Base-by-base conservation (phyloP, 2,888 invertebrate genomes). In the Diaperis boleti region DNA sequence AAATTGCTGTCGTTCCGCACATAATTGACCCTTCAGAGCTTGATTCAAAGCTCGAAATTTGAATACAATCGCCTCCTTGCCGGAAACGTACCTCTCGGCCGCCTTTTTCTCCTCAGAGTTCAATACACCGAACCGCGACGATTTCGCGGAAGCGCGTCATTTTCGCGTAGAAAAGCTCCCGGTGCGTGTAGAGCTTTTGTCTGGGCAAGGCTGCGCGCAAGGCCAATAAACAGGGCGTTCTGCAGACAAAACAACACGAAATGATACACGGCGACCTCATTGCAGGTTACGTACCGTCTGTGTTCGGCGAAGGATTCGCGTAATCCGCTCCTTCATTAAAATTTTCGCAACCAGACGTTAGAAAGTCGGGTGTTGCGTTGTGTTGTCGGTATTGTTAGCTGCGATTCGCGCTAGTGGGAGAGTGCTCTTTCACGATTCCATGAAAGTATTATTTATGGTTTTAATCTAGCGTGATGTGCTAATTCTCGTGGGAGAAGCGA, bases 271-370 rank as follows among this genome's bases (percentile, higher is more conserved):
- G n/a, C 72, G 72, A 73, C 73, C 73, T 72, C 72, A 71, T 72
- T 73, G 69, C 72, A 72, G 72, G 72, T 73, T 73, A 71, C 68
- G 69, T 65, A 72, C 70, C 71, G 73, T 73, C 71, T 73, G 71
- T 10, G 45, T 29, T 14, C 14, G 26, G 3, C 15, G 45, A 49
- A 49, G 49, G 49, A 49, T 49, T 45, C 45, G 26, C 45, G 39
- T 11, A 42, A 31, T 42, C 55, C 18, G 33, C 31, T 33, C 39
- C 15, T 18, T 39, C 39, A 39, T 18, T 39, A 17, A 15, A 18
- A 13, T 39, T 39, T 39, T 39, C 39, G 39, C 39, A 39, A 39
- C 39, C 8, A 10, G 18, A 8, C 15, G 18, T 39, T 39, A 39
- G 39, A 39, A 39, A 39, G 39, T 39, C 11, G n/a, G 11, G 4